Conservation (phyloP, 2,888 invertebrate species). For the Apamea crenata region DNA sequence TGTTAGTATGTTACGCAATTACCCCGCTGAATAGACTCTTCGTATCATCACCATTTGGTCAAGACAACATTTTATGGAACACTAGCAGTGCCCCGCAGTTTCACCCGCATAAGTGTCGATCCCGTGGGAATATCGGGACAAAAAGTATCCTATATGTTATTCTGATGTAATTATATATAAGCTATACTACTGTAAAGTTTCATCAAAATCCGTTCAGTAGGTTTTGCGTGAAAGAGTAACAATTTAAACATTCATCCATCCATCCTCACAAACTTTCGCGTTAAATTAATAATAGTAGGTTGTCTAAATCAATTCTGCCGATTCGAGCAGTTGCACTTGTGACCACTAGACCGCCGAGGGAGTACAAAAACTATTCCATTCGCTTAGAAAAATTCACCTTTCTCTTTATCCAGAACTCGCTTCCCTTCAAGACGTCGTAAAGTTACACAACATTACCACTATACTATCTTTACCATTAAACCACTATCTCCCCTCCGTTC, state of each 20-base stretch:
- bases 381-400: not conserved
- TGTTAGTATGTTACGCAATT: no score
- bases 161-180: no score
- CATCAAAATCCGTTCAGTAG: no score
- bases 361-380: not conserved
- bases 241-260: no score
- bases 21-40: not conserved
- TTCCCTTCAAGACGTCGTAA: slow-evolving; percentile 49
- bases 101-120: no score
- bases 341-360: not conserved
- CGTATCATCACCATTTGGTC: not conserved
- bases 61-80: not conserved
- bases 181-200: no score
- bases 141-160: no score
- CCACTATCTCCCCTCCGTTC: slow-evolving; percentile 51
- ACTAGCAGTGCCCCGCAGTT: no score
- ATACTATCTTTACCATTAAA: slow-evolving; percentile 58
- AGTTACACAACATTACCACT: slow-evolving; percentile 58
- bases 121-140: no score
- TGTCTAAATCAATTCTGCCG: not conserved
- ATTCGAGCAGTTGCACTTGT: not conserved
- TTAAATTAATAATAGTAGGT: no score
- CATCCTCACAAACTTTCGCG: no score
- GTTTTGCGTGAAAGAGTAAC: no score
- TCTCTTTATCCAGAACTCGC: slow-evolving; percentile 13